Conservation (phyloP, 2,113 vertebrate species). For the Isurus oxyrinchus region DNA sequence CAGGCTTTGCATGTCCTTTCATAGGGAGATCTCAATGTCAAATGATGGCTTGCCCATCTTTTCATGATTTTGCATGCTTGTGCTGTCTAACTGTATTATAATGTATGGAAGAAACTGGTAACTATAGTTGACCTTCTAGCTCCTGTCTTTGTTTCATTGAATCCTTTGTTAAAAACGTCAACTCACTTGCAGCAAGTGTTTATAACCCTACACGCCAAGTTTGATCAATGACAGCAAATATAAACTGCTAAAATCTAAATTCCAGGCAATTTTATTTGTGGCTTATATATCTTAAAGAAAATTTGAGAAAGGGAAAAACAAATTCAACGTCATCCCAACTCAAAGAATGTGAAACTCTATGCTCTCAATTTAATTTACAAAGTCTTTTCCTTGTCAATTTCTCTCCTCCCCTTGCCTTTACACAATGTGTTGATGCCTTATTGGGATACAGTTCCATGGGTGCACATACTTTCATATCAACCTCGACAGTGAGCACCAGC, state of each 20-base stretch:
- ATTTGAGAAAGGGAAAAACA: background rate
- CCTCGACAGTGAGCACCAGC: background rate
- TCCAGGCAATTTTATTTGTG: background rate
- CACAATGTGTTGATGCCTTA: background rate
- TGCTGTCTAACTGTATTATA: background rate
- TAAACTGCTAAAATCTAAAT: background rate
- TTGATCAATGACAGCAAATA: background rate
- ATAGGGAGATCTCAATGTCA: too few relatives aligned
- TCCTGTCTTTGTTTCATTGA: background rate
- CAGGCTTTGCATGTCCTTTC: too few relatives aligned
- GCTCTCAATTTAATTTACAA: too few relatives aligned
- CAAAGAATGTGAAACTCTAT: background rate
- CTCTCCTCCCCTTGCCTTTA: background rate
- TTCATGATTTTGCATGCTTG: too few relatives aligned
- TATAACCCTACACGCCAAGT: background rate
- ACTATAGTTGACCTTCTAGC: background rate
- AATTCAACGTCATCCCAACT: background rate
- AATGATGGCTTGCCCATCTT: too few relatives aligned
- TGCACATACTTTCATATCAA: background rate
- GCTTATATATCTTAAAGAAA: background rate
- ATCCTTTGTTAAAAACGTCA: background rate
- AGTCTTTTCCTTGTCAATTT: background rate
- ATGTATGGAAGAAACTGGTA: background rate
- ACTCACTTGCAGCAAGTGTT: background rate
- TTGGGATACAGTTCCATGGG: background rate